Evolutionary conservation across 2,113 vertebrate genomes (phyloP).

Genomic region (Trematomus loennbergii): DNA sequence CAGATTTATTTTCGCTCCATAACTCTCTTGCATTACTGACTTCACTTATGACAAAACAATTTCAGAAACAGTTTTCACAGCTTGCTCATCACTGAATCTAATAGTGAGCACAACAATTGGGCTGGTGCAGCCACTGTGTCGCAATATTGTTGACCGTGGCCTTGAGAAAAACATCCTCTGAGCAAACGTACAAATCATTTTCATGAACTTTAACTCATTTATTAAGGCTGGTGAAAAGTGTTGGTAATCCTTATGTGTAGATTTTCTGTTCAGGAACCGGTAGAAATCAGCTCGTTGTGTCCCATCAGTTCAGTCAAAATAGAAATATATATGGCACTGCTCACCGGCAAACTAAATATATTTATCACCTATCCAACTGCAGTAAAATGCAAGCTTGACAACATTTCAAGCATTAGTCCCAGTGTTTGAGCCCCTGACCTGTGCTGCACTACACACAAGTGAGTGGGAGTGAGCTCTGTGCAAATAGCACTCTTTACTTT

Average conservation of each 20-base stretch:
- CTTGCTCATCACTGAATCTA: background rate
- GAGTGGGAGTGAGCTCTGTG: slow-evolving; percentile 16
- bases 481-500: background rate
- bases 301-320: background rate
- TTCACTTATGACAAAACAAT: background rate
- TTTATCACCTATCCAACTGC: background rate
- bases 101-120: background rate
- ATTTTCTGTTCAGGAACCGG: background rate
- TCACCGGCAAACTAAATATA: background rate
- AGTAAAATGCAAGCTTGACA: background rate
- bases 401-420: background rate
- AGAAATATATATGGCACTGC: background rate
- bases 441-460: background rate
- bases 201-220: background rate
- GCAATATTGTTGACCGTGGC: background rate
- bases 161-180: slow-evolving; percentile 1
- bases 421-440: slow-evolving; percentile 18
- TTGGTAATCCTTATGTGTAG: background rate
- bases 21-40: background rate
- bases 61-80: slow-evolving; percentile 29
- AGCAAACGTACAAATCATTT: background rate
- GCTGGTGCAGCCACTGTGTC: background rate
- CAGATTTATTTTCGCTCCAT: background rate
- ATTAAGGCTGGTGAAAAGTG: background rate
- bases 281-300: background rate